These are phyloP conservation scores for Seladonia tumulorum DNA, from an alignment of 2,888 invertebrate species.

Conservation along the genomic window DNA sequence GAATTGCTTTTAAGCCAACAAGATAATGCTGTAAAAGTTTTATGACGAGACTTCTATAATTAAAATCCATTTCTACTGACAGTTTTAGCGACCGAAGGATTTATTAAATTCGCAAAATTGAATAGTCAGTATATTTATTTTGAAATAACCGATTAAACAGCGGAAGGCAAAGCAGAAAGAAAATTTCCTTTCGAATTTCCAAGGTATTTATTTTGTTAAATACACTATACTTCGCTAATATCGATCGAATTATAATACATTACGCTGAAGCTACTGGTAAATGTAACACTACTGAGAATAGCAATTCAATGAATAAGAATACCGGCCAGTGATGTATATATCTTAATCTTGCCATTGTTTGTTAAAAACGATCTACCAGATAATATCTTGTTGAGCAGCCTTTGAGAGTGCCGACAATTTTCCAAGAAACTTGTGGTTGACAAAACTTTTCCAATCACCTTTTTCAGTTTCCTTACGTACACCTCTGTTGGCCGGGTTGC, in stretches of 20 bases:
- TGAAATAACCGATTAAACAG: no score
- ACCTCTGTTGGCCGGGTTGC: no score
- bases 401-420: conserved; percentile 2
- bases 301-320: background rate
- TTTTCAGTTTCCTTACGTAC: no score
- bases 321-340: background rate
- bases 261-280: background rate
- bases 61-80: background rate
- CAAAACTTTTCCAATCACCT: background rate
- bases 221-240: background rate
- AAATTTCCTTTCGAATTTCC: background rate
- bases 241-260: background rate
- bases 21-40: conserved; percentile 6
- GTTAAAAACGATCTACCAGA: background rate
- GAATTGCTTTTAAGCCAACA: conserved; percentile 14
- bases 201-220: background rate
- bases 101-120: background rate
- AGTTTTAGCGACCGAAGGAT: background rate
- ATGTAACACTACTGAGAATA: background rate
- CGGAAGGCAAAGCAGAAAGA: no score
- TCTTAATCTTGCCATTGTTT: background rate
- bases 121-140: no score
- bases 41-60: background rate
- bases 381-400: background rate
- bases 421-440: background rate